Conservation (phyloP, 2,888 invertebrate genomes). For the Drosophila siamana region DNA sequence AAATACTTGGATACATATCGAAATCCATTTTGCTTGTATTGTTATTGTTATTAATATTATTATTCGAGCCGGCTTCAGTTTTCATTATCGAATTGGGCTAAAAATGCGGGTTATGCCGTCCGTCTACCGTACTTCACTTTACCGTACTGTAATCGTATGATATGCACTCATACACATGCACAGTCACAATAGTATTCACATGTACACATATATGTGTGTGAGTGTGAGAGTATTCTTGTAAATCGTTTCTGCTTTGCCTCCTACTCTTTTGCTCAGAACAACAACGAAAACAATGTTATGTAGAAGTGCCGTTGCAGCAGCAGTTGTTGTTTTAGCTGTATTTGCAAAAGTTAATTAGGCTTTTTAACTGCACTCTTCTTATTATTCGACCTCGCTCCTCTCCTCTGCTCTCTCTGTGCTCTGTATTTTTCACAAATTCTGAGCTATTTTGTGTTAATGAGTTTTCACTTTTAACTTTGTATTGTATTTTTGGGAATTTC, state of each 20-base stretch:
- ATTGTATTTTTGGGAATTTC: conserved; percentile 19
- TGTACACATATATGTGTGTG: conserved; percentile 12
- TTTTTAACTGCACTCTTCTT: conserved; percentile 19
- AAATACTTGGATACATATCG: conserved; percentile 87
- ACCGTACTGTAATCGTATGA: conserved; percentile 43
- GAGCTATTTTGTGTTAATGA: conserved; percentile 30
- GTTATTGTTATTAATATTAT: conserved; percentile 53
- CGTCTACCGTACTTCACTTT: conserved; percentile 31
- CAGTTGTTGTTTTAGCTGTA: conserved; percentile 27
- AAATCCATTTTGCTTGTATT: conserved; percentile 87
- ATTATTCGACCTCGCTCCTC: conserved; percentile 15
- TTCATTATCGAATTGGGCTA: conserved; percentile 75
- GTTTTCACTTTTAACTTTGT: conserved; percentile 62
- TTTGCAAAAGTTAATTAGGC: conserved; percentile 47
- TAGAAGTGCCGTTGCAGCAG: conserved; percentile 30
- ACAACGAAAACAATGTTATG: conserved; percentile 28
- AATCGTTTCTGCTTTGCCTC: conserved; percentile 13
- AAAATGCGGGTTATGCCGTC: conserved; percentile 37
- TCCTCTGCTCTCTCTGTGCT: neutral
- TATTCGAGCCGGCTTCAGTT: conserved; percentile 77
- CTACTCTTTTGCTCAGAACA: conserved; percentile 6
- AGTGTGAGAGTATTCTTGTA: conserved; percentile 11
- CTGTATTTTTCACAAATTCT: conserved; percentile 21
- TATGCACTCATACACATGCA: conserved; percentile 31
- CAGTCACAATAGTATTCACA: neutral